Base-by-base conservation (phyloP, 2,797 vertebrate genomes). In the Pipistrellus pygmaeus region DNA sequence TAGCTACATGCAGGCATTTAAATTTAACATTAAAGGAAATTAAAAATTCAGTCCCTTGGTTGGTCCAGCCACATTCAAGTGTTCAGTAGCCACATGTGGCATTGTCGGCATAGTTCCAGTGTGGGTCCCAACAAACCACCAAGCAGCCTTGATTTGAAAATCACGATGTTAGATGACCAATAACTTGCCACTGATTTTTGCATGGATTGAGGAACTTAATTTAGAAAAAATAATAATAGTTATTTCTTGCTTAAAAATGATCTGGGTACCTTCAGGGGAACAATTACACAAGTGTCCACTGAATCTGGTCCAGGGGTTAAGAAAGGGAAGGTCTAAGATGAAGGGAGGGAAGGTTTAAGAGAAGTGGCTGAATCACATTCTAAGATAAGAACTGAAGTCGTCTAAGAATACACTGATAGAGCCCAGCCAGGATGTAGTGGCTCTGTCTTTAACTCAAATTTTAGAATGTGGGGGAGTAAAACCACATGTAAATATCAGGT, bases 191-290 rank as follows among this genome's bases (percentile, higher is more conserved):
- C 12, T 82, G 69, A 82, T 44, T 92, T 91, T 91, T 85, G n/a
- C 6, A 44, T 48, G n/a, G 20, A 66, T 87, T n/a, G 72, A 8
- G 17, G 72, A 68, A 57, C n/a, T 75, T 87, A 60, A 75, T 75
- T 64, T 51, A 27, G 76, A 98, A 98, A 96, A 98, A 66, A 17
- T 44, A 66, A 98, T 98, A 98, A 98, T 98, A 98, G 98, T 97
- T 98, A 97, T 98, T 98, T 98, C 92, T 98, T 97, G 91, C 97
- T 97, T 97, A 97, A 98, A 98, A 98, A 98, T 97, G 95, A 98
- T 97, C 97, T 97, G 84, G 66, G 96, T 98, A 97, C 97, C 96
- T 97, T 96, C 96, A 88, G 96, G 97, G 85, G 82, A 98, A 97
- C 94, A 93, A 95, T 98, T 98, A 98, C 96, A 95, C 96, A 95